Evolutionary conservation across 2,797 vertebrate species (phyloP).

Genomic region (Phaenicophaeus curvirostris): DNA sequence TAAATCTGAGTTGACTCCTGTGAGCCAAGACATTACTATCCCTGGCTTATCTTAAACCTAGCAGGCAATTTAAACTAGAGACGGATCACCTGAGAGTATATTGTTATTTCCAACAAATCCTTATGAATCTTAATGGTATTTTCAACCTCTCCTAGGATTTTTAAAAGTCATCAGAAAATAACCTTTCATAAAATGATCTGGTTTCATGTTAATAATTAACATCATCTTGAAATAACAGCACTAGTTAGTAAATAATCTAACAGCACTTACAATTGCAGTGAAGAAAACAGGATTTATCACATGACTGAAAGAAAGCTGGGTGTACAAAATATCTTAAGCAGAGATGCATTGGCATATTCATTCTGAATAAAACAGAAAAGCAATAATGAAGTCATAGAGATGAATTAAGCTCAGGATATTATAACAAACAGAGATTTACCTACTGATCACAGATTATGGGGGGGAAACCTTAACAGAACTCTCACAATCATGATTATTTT

Average conservation of each 20-base stretch:
- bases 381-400: neutral
- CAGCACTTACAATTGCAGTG: conserved; percentile 15
- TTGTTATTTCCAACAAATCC: conserved; percentile 56
- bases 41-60: conserved; percentile 52
- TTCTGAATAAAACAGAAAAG: neutral
- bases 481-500: neutral
- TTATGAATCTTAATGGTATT: conserved; percentile 29
- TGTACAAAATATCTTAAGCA: neutral
- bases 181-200: conserved; percentile 32
- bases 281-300: conserved; percentile 36
- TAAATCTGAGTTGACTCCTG: conserved; percentile 34
- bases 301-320: neutral
- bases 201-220: conserved; percentile 58
- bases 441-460: conserved; percentile 7
- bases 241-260: conserved; percentile 38
- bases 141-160: conserved; percentile 11
- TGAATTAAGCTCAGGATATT: neutral
- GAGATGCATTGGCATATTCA: neutral
- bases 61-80: conserved; percentile 44
- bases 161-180: conserved; percentile 23
- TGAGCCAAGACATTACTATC: conserved; percentile 33
- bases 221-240: conserved; percentile 34
- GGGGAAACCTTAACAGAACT: neutral
- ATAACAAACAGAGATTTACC: neutral
- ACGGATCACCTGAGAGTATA: conserved; percentile 27